Evolutionary conservation across 2,888 invertebrate genomes (phyloP).

Genomic region (Strigamia maritima): DNA sequence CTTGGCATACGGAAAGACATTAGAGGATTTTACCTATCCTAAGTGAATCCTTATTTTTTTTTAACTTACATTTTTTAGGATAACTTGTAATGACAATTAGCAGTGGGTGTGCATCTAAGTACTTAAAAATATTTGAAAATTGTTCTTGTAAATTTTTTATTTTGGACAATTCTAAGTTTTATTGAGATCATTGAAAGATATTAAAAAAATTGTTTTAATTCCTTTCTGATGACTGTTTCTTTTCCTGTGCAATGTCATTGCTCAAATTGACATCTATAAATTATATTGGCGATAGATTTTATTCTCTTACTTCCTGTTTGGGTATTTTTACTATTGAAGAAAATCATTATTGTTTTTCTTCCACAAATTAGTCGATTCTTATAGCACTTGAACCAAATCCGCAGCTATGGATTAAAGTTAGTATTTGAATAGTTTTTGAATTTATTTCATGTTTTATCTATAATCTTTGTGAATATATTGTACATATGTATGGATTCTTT

Average conservation of each 20-base stretch:
- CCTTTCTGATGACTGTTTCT: background rate
- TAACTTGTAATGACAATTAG: background rate
- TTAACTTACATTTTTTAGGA: background rate
- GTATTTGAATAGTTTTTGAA: too few relatives aligned
- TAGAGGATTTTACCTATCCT: background rate
- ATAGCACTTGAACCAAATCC: background rate
- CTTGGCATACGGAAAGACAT: constrained; percentile 15
- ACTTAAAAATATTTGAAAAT: background rate
- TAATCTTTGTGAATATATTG: too few relatives aligned
- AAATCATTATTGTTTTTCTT: background rate
- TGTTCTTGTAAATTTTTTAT: constrained; percentile 13
- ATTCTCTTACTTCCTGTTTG: background rate
- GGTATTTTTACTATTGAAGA: background rate
- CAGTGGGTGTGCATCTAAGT: constrained; percentile 1
- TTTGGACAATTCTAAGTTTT: background rate
- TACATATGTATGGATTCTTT: background rate
- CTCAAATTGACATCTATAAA: background rate
- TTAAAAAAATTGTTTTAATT: constrained; percentile 2
- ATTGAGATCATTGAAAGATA: constrained; percentile 5
- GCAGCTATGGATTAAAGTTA: too few relatives aligned
- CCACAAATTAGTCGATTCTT: too few relatives aligned
- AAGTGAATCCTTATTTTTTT: background rate
- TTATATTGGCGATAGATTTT: background rate
- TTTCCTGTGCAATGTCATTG: background rate
- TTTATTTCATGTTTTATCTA: too few relatives aligned